phyloP scores from a whole-genome alignment of 2,888 invertebrate genomes.

The Dioctria rufipes region DNA sequence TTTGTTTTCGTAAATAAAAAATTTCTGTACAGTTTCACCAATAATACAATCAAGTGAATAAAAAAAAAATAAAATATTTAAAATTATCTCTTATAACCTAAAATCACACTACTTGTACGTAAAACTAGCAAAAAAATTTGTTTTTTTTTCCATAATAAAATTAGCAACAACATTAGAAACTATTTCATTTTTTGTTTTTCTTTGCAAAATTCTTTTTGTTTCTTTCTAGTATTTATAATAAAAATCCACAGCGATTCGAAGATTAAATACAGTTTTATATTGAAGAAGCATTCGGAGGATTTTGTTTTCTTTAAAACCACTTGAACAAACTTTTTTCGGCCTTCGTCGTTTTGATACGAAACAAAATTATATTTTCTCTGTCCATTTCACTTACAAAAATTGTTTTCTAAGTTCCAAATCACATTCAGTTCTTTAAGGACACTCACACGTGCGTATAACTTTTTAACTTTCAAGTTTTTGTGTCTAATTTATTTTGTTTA shows the following conservation, averaged over 20 bases:
- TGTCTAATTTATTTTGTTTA: no score
- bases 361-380: no score
- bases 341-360: no score
- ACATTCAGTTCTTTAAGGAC: no score
- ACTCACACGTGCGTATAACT: no score
- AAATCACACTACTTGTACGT: slow-evolving; percentile 48
- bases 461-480: no score
- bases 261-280: not conserved
- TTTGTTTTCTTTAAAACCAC: not conserved
- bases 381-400: no score
- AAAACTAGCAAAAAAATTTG: slow-evolving; percentile 14
- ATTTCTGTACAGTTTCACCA: slow-evolving; percentile 30
- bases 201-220: slow-evolving; percentile 23
- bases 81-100: slow-evolving; percentile 1
- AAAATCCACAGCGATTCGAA: slow-evolving; percentile 35
- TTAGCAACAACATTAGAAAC: slow-evolving; percentile 51
- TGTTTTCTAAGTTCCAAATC: no score
- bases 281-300: not conserved
- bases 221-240: slow-evolving; percentile 1
- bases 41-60: slow-evolving; percentile 6
- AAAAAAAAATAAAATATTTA: slow-evolving; percentile 7
- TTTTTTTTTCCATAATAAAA: slow-evolving; percentile 11
- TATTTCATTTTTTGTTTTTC: not conserved
- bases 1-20: slow-evolving; percentile 17
- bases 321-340: no score